A percentile compares a stretch with the other conserved stretches of the same genome.
Conservation (phyloP, 1,140 invertebrate genomes). For the Nixonia krombeini region DNA sequence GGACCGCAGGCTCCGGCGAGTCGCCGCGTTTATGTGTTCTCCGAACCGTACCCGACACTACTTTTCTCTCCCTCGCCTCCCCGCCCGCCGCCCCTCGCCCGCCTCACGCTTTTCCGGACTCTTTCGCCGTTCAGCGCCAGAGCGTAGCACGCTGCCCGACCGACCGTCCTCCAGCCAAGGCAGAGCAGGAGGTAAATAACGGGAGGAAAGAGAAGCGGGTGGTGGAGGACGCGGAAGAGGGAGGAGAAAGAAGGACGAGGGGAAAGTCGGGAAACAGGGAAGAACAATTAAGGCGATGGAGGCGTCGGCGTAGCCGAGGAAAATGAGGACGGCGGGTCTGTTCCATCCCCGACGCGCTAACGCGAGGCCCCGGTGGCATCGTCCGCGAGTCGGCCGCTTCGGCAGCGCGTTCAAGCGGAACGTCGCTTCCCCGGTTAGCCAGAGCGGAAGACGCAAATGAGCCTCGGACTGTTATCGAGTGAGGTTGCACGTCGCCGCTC, state of each 20-base stretch:
- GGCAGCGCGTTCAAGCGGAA: no score
- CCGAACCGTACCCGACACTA: background rate
- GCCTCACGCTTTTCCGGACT: background rate
- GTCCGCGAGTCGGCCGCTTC: no score
- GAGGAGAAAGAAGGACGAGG: background rate
- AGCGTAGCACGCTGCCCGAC: background rate
- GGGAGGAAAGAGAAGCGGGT: background rate
- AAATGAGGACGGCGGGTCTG: background rate
- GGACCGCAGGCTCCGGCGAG: conserved; percentile 47
- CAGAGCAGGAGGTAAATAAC: background rate
- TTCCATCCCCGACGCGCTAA: background rate
- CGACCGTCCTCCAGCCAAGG: no score
- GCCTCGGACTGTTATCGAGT: background rate
- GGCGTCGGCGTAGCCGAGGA: no score
- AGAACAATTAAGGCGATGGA: background rate
- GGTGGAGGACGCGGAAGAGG: background rate
- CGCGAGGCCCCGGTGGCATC: no score
- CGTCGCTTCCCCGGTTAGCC: background rate
- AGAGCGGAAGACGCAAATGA: background rate
- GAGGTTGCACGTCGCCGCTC: background rate
- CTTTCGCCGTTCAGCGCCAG: background rate
- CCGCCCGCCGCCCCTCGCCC: conserved; percentile 4
- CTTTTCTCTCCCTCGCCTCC: conserved; percentile 18
- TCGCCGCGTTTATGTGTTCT: conserved; percentile 4
- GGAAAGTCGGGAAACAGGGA: background rate